Evolutionary conservation across 2,113 vertebrate genomes (phyloP).

Genomic region (Oreochromis spilurus): DNA sequence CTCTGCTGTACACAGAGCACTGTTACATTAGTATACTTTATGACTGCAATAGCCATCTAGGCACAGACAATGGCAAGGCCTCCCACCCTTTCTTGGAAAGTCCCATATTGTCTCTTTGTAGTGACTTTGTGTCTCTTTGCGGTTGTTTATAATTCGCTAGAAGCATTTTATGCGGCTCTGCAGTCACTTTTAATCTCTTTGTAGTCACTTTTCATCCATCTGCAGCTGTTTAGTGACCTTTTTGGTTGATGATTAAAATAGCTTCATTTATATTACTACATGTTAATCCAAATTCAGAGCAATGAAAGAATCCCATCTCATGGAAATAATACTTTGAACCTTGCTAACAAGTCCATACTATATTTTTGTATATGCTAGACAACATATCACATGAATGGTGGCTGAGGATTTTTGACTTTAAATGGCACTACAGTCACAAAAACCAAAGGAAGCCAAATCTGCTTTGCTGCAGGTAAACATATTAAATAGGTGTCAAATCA

Average conservation of each 20-base stretch:
- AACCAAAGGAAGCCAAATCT: neutral
- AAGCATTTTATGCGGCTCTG: neutral
- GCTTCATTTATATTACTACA: neutral
- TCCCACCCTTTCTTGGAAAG: neutral
- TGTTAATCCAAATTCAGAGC: neutral
- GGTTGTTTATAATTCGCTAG: neutral
- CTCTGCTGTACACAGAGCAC: neutral
- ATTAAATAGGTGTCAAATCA: neutral
- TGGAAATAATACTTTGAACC: neutral
- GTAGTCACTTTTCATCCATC: neutral
- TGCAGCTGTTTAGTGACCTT: neutral
- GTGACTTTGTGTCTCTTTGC: neutral
- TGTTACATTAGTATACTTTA: neutral
- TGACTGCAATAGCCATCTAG: neutral
- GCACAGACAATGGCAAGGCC: fast-evolving
- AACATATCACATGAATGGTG: fast-evolving
- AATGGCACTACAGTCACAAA: neutral
- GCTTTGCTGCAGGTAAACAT: neutral
- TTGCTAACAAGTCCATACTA: neutral
- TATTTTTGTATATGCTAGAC: neutral
- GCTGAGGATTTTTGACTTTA: neutral
- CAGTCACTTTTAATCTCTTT: neutral
- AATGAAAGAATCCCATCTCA: neutral
- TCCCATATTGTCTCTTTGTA: neutral
- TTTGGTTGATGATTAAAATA: neutral